phyloP scores from a whole-genome alignment of 1,140 invertebrate genomes.

The Varroa destructor region DNA sequence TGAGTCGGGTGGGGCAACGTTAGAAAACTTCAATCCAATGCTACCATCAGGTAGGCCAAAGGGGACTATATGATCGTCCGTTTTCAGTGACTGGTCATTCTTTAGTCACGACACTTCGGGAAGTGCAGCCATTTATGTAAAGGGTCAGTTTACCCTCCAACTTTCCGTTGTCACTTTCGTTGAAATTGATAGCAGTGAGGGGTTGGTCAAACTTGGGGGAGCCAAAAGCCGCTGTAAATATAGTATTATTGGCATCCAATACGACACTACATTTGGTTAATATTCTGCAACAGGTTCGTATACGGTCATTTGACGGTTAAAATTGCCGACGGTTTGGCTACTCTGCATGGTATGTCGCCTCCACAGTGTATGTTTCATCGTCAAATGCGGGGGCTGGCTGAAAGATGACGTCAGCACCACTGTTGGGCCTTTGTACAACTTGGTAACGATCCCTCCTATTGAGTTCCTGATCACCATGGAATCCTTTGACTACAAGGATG shows the following conservation, averaged over 20 bases:
- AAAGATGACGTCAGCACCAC: conserved; percentile 16
- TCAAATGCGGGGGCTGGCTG: neutral
- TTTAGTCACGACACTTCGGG: conserved; percentile 33
- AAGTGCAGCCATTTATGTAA: neutral
- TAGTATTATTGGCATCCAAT: too few relatives aligned
- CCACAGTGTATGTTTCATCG: conserved; percentile 1
- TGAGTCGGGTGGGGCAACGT: conserved; percentile 46
- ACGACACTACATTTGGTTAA: too few relatives aligned
- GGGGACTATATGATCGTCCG: conserved; percentile 15
- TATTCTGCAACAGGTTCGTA: too few relatives aligned
- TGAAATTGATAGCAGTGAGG: neutral
- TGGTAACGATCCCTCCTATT: neutral
- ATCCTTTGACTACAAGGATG: conserved; percentile 4
- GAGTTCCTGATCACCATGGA: neutral
- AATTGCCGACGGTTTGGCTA: neutral
- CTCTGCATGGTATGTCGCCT: neutral
- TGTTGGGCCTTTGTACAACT: neutral
- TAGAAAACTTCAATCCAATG: conserved; percentile 44
- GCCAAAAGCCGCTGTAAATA: conserved; percentile 6
- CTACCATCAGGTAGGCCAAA: conserved; percentile 37
- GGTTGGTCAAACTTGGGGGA: conserved; percentile 3
- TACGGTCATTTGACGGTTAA: conserved; percentile 9
- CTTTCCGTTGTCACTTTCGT: conserved; percentile 8
- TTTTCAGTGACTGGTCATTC: conserved; percentile 29
- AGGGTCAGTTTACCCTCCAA: neutral